These are phyloP conservation scores for Ectropis grisescens DNA, from an alignment of 1,140 invertebrate genomes.

Conservation along the genomic window DNA sequence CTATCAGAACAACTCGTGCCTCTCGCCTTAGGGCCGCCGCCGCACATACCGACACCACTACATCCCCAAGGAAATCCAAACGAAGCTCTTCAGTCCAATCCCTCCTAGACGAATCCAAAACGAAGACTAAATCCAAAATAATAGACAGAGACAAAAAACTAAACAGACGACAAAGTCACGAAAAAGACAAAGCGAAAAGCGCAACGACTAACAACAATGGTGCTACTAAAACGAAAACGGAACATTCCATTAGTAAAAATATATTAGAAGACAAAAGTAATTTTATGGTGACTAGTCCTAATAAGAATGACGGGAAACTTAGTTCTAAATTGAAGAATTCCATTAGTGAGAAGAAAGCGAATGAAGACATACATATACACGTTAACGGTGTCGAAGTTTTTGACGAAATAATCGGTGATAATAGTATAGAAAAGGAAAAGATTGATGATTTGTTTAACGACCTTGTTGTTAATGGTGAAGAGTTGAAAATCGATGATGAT, in stretches of 20 bases:
- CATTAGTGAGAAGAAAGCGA: conserved; percentile 30
- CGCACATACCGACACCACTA: conserved; percentile 35
- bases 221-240: conserved; percentile 65
- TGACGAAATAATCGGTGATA: conserved; percentile 40
- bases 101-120: conserved; percentile 45
- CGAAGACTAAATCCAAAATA: conserved; percentile 43
- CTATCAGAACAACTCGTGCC: conserved; percentile 78
- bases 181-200: conserved; percentile 56
- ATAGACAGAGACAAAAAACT: conserved; percentile 55
- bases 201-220: conserved; percentile 42
- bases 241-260: conserved; percentile 64
- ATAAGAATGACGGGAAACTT: conserved; percentile 37
- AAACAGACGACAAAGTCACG: conserved; percentile 43
- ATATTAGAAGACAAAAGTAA: conserved; percentile 64
- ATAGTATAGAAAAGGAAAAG: conserved; percentile 41
- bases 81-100: conserved; percentile 57
- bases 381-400: conserved; percentile 45
- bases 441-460: conserved; percentile 52
- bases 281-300: conserved; percentile 53
- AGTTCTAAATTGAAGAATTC: conserved; percentile 31
- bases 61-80: conserved; percentile 40
- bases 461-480: conserved; percentile 21
- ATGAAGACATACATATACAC: conserved; percentile 24
- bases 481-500: conserved; percentile 19
- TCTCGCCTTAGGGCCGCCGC: conserved; percentile 78